These are phyloP conservation scores for Lepidurus apus DNA, from an alignment of 1,140 invertebrate genomes.

Conservation along the genomic window DNA sequence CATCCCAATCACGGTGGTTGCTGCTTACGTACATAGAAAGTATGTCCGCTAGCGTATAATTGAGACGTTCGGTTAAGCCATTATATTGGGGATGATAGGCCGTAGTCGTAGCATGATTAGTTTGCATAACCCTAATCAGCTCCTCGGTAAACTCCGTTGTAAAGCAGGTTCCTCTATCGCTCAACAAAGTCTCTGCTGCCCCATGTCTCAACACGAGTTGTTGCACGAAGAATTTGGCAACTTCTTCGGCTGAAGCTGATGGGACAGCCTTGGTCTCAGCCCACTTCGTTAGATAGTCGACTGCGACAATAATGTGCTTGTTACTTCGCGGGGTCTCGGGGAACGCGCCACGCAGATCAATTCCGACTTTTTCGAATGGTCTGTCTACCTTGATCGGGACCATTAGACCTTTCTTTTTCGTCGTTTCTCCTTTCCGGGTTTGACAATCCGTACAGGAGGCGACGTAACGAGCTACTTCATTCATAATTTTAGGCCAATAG, in stretches of 20 bases:
- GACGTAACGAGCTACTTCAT: neutral
- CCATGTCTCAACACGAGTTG: too few species aligned
- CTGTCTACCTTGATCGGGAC: neutral
- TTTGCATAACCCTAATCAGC: neutral
- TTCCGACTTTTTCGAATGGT: neutral
- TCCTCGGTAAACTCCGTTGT: too few species aligned
- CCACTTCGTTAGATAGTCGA: slow-evolving; percentile 12
- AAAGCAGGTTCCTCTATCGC: slow-evolving; percentile 23
- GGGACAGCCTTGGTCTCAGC: too few species aligned
- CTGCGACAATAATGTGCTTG: slow-evolving; percentile 23
- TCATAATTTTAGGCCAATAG: slow-evolving; percentile 12
- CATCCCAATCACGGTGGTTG: neutral
- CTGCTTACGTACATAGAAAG: slow-evolving; percentile 31
- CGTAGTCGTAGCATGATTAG: neutral
- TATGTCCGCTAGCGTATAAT: slow-evolving; percentile 31
- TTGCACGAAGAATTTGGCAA: too few species aligned
- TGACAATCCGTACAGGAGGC: neutral
- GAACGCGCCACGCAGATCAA: slow-evolving; percentile 16
- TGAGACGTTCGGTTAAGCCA: slow-evolving; percentile 32
- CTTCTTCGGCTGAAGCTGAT: too few species aligned
- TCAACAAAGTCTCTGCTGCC: slow-evolving; percentile 34
- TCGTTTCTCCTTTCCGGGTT: neutral
- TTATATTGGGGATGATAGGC: slow-evolving; percentile 35
- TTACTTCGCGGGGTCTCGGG: neutral
- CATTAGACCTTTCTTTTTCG: slow-evolving; percentile 1